Conservation (phyloP, 1,140 invertebrate species). For the Olivierus martensii region DNA sequence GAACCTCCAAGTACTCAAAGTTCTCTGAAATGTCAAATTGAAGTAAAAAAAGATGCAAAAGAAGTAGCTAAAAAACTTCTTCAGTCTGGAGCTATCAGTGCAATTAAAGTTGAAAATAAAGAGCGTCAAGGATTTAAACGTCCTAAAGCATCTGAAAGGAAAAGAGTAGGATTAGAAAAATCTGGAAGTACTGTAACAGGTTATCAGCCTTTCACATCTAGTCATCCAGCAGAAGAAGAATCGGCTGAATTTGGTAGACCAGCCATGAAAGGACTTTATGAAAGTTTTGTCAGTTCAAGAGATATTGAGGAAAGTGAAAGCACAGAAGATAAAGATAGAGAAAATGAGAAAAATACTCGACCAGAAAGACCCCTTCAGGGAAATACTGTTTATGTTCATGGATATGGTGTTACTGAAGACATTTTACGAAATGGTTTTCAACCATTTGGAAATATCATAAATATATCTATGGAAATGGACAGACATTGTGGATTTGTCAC, state of each 20-base stretch:
- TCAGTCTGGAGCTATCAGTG: constrained; percentile 80
- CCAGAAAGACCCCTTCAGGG: constrained; percentile 54
- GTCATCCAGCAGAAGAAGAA: constrained; percentile 50
- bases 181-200: constrained; percentile 44
- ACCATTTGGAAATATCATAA: constrained; percentile 63
- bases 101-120: constrained; percentile 47
- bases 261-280: constrained; percentile 56
- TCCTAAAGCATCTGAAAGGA: constrained; percentile 60
- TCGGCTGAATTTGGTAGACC: constrained; percentile 16
- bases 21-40: constrained; percentile 15
- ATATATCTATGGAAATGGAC: constrained; percentile 78
- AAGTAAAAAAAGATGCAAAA: constrained; percentile 61
- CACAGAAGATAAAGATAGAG: constrained; percentile 31
- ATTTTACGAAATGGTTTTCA: constrained; percentile 63
- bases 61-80: constrained; percentile 89
- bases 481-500: constrained; percentile 85
- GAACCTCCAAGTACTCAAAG: constrained; percentile 50
- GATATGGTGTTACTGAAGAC: constrained; percentile 65
- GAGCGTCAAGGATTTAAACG: constrained; percentile 73
- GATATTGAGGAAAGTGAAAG: constrained; percentile 39
- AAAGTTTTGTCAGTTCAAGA: constrained; percentile 71
- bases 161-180: constrained; percentile 48
- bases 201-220: constrained; percentile 79
- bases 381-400: constrained; percentile 72
- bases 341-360: constrained; percentile 35